Conservation (phyloP, 2,888 invertebrate genomes). For the Serrognathus titanus region DNA sequence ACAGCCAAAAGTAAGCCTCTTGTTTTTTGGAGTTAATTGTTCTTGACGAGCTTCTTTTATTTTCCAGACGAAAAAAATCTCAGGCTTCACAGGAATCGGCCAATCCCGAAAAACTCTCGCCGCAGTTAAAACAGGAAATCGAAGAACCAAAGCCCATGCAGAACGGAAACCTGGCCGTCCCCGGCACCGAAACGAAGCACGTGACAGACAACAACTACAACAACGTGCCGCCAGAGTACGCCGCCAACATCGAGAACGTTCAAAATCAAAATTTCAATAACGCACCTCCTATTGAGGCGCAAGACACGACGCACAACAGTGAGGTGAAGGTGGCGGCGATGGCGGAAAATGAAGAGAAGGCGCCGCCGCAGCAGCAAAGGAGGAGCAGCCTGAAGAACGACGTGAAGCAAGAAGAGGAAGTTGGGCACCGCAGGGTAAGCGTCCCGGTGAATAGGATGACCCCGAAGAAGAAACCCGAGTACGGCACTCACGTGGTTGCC, state of each 20-base stretch:
- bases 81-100: conserved; percentile 9
- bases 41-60: background rate
- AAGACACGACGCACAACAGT: background rate
- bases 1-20: conserved; percentile 47
- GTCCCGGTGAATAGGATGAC: conserved; percentile 39
- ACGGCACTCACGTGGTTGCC: conserved; percentile 47
- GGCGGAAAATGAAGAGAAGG: conserved; percentile 6
- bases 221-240: background rate
- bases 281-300: conserved; percentile 4
- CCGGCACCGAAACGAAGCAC: conserved; percentile 11
- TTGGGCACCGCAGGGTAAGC: conserved; percentile 38
- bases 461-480: conserved; percentile 51
- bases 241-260: background rate
- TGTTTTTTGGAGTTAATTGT: background rate
- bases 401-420: conserved; percentile 14
- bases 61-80: conserved; percentile 16
- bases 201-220: background rate
- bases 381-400: conserved; percentile 24
- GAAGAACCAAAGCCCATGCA: conserved; percentile 25
- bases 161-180: conserved; percentile 25
- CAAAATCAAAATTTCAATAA: conserved; percentile 11
- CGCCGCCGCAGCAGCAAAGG: conserved; percentile 14
- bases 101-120: conserved; percentile 7
- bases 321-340: background rate
- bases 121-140: conserved; percentile 19